A percentile compares a stretch with the other conserved stretches of the same genome.
Conservation (phyloP, 2,113 vertebrate genomes). For the Nettapus auritus region DNA sequence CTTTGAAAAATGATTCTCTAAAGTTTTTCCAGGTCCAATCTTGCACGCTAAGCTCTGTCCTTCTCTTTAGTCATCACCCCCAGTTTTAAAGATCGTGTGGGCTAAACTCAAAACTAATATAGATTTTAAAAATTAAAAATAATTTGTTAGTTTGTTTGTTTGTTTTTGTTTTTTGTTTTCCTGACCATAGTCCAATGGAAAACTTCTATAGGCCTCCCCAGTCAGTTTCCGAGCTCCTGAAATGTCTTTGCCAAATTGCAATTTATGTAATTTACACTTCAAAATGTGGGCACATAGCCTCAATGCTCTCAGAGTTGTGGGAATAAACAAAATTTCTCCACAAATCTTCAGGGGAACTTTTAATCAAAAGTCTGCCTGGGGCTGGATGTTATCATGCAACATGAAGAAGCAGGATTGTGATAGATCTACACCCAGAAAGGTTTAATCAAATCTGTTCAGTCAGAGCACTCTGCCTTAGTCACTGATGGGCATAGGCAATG, state of each 20-base stretch:
- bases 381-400: conserved; percentile 62
- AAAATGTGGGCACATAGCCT: conserved; percentile 59
- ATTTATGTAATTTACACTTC: conserved; percentile 70
- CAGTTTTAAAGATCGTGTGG: conserved; percentile 5
- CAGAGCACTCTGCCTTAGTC: conserved; percentile 38
- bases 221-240: conserved; percentile 7
- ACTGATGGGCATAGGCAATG: conserved; percentile 50
- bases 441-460: conserved; percentile 68
- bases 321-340: conserved; percentile 71
- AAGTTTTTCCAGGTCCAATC: conserved; percentile 10
- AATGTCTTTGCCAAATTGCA: conserved; percentile 42
- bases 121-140: no score
- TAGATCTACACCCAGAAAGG: conserved; percentile 63
- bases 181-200: neutral
- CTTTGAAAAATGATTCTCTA: conserved; percentile 28
- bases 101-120: neutral
- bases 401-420: conserved; percentile 65
- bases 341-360: conserved; percentile 60
- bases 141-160: no score
- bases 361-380: conserved; percentile 64
- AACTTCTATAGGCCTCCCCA: neutral
- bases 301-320: conserved; percentile 52
- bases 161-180: neutral
- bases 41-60: neutral
- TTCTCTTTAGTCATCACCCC: neutral